Percentiles rank a stretch among this genome's conserved stretches.
phyloP scores from a whole-genome alignment of 2,797 vertebrate genomes.

The Pogonophryne albipinna region DNA sequence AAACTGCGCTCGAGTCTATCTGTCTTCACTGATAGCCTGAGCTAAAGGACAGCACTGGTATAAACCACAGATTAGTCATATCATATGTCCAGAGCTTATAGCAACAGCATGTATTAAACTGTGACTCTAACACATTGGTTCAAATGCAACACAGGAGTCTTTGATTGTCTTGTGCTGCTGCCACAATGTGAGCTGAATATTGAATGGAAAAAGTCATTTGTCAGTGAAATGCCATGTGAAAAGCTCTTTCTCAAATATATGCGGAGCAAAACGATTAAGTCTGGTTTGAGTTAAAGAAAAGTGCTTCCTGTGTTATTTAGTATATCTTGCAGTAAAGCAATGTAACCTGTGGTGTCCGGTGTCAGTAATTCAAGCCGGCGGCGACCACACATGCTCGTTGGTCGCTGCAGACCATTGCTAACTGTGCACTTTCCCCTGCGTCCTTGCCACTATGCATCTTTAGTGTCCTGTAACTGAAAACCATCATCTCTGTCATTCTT shows the following conservation, averaged over 20 bases:
- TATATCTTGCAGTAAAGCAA: conserved; percentile 19
- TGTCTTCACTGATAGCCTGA: conserved; percentile 38
- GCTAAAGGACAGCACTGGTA: conserved; percentile 31
- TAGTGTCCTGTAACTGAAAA: conserved; percentile 77
- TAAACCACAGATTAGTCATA: conserved; percentile 36
- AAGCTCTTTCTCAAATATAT: conserved; percentile 16
- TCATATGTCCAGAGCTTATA: conserved; percentile 32
- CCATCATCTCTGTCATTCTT: conserved; percentile 53
- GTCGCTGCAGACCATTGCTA: conserved; percentile 45
- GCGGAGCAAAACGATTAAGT: conserved; percentile 17
- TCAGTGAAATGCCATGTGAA: conserved; percentile 31
- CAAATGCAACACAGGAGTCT: conserved; percentile 21
- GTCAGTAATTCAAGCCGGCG: conserved; percentile 57
- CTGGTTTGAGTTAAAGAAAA: background rate
- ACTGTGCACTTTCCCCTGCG: conserved; percentile 66
- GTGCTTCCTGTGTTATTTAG: conserved; percentile 17
- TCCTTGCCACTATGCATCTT: conserved; percentile 68
- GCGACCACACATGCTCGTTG: conserved; percentile 48
- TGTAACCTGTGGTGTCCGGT: conserved; percentile 33
- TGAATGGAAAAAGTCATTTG: conserved; percentile 35
- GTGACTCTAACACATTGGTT: conserved; percentile 28
- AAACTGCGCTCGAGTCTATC: conserved; percentile 39
- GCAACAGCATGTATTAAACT: conserved; percentile 32
- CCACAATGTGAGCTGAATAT: conserved; percentile 16
- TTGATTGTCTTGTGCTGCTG: conserved; percentile 26